Conservation (phyloP, 2,888 invertebrate species). For the Frankliniella intonsa region DNA sequence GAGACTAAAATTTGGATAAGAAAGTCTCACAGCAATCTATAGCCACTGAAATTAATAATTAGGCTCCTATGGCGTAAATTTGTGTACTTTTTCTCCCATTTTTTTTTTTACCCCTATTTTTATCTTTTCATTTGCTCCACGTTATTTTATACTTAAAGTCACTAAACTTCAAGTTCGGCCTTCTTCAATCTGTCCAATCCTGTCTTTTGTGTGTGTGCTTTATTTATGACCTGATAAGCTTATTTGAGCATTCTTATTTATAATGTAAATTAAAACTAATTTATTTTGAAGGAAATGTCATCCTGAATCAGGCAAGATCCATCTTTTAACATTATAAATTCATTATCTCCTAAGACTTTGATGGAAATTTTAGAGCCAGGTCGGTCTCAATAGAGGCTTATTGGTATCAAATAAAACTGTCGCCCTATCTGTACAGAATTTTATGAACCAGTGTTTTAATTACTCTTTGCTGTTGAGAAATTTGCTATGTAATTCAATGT, state of each 20-base stretch:
- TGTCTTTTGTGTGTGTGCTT: slow-evolving; percentile 17
- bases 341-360: too few relatives aligned
- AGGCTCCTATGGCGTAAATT: neutral
- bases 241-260: slow-evolving; percentile 1
- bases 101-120: neutral
- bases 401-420: too few relatives aligned
- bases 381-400: too few relatives aligned
- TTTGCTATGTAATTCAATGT: neutral
- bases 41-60: neutral
- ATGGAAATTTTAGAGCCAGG: too few relatives aligned
- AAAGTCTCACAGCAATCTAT: neutral
- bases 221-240: slow-evolving; percentile 23
- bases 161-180: neutral
- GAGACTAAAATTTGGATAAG: neutral
- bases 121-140: neutral
- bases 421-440: too few relatives aligned
- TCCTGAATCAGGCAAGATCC: neutral
- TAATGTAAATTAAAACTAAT: slow-evolving; percentile 8
- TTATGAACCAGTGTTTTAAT: neutral
- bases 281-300: slow-evolving; percentile 1
- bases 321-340: neutral
- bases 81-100: neutral
- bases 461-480: neutral
- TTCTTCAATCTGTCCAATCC: neutral
- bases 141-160: neutral